Percentiles rank a stretch among this genome's conserved stretches.
Conservation (phyloP, 2,797 vertebrate species). For the Rousettus madagascariensis region DNA sequence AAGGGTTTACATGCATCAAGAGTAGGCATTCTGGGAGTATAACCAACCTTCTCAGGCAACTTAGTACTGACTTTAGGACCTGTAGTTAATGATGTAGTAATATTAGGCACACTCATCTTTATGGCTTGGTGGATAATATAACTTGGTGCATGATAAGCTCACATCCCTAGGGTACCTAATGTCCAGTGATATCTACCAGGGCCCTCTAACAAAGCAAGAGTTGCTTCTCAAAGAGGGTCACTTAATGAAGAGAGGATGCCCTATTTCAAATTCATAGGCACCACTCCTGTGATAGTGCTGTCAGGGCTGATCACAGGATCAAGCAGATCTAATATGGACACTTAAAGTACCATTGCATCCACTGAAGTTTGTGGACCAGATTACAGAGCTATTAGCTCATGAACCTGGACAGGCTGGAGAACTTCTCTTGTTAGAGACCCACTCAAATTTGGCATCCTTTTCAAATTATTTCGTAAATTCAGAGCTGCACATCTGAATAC, state of each 20-base stretch:
- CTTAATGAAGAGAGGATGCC: not conserved
- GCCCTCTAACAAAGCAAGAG: not conserved
- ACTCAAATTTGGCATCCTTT: not conserved
- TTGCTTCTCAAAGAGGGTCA: not conserved
- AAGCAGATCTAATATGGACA: accelerated
- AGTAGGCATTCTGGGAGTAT: no score
- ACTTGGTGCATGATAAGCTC: not conserved
- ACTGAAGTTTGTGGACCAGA: not conserved
- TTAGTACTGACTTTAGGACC: not conserved
- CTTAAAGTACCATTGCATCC: not conserved
- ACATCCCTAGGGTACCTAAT: not conserved
- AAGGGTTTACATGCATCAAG: not conserved
- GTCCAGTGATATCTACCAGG: not conserved
- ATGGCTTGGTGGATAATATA: not conserved
- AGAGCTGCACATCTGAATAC: not conserved
- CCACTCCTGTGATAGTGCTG: not conserved
- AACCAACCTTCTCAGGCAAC: not conserved
- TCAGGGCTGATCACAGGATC: not conserved
- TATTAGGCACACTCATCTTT: not conserved
- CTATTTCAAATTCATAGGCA: not conserved
- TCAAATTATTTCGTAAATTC: not conserved
- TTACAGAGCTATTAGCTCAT: not conserved
- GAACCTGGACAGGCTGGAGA: not conserved
- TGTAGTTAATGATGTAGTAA: not conserved
- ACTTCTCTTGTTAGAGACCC: not conserved